phyloP scores from a whole-genome alignment of 2,797 vertebrate species.

The Syncerus caffer region DNA sequence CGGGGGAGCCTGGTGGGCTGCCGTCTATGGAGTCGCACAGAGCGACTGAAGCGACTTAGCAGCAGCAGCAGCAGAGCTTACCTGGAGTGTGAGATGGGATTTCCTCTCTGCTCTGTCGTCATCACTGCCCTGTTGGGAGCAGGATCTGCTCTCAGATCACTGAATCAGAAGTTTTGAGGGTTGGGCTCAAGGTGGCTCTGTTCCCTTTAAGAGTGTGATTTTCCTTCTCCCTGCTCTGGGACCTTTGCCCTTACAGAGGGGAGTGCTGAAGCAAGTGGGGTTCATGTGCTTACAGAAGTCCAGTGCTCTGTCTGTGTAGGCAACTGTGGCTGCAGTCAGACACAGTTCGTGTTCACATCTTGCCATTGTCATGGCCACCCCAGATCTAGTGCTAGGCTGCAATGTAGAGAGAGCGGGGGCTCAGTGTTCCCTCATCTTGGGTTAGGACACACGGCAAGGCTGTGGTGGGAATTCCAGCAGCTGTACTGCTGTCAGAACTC shows the following conservation, averaged over 20 bases:
- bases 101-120: background rate
- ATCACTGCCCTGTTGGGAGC: background rate
- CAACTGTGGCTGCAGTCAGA: background rate
- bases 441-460: background rate
- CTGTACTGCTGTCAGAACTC: background rate
- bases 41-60: too few relatives aligned
- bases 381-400: background rate
- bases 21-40: too few relatives aligned
- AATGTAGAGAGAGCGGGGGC: fast-evolving
- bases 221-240: background rate
- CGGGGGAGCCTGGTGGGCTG: too few relatives aligned
- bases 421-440: background rate
- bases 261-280: background rate
- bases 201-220: background rate
- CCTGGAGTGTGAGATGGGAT: background rate
- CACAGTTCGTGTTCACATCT: background rate
- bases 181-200: background rate
- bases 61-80: background rate
- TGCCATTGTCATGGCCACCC: background rate
- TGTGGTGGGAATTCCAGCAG: background rate
- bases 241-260: background rate
- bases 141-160: background rate
- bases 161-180: background rate
- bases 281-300: background rate
- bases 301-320: background rate